Percentiles rank a stretch among this genome's conserved stretches.
Evolutionary conservation across 53 echinoderm and acorn worm genomes (phyloP).

Genomic region (Luidia sarsii): DNA sequence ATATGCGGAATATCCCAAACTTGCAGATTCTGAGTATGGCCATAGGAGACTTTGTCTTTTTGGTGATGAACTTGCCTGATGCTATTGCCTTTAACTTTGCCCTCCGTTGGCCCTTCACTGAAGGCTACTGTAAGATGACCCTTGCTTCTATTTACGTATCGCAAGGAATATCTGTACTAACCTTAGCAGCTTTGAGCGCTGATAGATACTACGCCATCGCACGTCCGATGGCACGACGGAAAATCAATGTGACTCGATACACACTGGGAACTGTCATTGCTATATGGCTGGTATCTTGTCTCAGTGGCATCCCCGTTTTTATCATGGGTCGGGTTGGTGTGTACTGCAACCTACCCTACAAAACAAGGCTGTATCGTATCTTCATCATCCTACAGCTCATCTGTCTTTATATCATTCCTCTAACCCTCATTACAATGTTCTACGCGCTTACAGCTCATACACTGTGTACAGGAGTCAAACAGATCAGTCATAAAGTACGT

Average conservation of each 20-base stretch:
- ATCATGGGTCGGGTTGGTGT: conserved; percentile 13
- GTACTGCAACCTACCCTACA: conserved; percentile 57
- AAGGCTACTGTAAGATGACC: conserved; percentile 63
- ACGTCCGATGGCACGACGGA: conserved; percentile 76
- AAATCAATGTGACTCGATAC: conserved; percentile 67
- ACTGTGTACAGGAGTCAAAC: conserved; percentile 63
- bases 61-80: conserved; percentile 72
- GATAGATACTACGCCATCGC: conserved; percentile 93
- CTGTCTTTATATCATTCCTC: conserved; percentile 70
- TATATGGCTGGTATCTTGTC: conserved; percentile 70
- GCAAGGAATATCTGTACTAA: conserved; percentile 87
- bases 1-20: conserved; percentile 93
- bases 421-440: conserved; percentile 72
- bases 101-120: conserved; percentile 41
- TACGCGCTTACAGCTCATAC: conserved; percentile 79
- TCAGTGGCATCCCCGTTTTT: conserved; percentile 63
- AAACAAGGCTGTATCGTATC: conserved; percentile 19
- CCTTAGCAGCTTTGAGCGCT: conserved; percentile 86
- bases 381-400: conserved; percentile 69
- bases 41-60: conserved; percentile 77
- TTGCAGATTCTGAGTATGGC: conserved; percentile 84
- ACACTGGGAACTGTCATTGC: conserved; percentile 63
- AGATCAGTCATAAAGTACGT: conserved; percentile 46
- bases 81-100: conserved; percentile 60
- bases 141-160: conserved; percentile 68